phyloP scores from a whole-genome alignment of 2,113 vertebrate genomes.

The Barnardius zonarius region DNA sequence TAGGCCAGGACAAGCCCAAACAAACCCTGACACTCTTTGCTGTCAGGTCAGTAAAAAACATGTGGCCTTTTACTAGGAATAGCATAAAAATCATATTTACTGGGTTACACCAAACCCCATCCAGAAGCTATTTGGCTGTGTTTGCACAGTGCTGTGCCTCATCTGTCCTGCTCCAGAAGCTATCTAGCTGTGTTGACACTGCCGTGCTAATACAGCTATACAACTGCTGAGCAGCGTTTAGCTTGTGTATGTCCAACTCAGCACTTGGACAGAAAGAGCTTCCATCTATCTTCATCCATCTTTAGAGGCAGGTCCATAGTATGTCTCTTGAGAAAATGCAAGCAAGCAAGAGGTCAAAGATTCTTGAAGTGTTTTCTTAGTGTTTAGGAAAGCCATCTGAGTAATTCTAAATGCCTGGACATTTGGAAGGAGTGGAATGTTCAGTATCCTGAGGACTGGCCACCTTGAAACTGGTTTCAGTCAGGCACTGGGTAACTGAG shows the following conservation, averaged over 20 bases:
- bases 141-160: slow-evolving; percentile 39
- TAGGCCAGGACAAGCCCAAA: not conserved
- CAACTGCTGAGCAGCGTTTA: not conserved
- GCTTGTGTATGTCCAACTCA: slow-evolving; percentile 25
- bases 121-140: slow-evolving; percentile 30
- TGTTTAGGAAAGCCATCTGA: not conserved
- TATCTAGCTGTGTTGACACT: slow-evolving; percentile 31
- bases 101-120: not conserved
- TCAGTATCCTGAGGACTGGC: not conserved
- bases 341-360: not conserved
- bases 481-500: not conserved
- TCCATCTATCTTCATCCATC: slow-evolving; percentile 35
- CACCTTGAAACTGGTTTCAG: not conserved
- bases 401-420: not conserved
- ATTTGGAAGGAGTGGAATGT: not conserved
- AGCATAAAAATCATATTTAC: not conserved
- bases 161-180: slow-evolving; percentile 51
- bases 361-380: not conserved
- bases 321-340: not conserved
- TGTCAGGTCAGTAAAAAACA: not conserved
- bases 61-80: not conserved
- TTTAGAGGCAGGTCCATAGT: not conserved
- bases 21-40: not conserved
- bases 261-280: not conserved
- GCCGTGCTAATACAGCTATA: slow-evolving; percentile 22